phyloP scores from a whole-genome alignment of 2,797 vertebrate genomes.

The Protosalanx chinensis region DNA sequence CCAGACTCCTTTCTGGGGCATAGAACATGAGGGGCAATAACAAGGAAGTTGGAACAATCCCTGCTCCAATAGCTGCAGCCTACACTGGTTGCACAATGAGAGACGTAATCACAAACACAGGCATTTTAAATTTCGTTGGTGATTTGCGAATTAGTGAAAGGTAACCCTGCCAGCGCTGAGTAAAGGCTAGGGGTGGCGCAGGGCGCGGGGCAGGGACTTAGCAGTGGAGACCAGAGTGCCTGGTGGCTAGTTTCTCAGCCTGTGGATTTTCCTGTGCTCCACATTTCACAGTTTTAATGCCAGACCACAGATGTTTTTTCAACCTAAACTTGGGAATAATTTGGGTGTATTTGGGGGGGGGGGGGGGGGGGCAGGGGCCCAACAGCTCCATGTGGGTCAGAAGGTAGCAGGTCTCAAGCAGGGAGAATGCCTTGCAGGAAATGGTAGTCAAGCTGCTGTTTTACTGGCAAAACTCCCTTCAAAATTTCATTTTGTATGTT shows the following conservation, averaged over 20 bases:
- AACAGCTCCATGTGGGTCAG: conserved; percentile 14
- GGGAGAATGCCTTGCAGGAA: background rate
- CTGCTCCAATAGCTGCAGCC: conserved; percentile 39
- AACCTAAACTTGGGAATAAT: conserved; percentile 20
- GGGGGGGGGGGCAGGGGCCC: background rate
- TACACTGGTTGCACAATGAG: conserved; percentile 28
- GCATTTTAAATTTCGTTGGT: conserved; percentile 42
- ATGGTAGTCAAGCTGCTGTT: background rate
- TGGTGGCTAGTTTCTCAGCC: conserved; percentile 7
- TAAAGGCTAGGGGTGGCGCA: conserved; percentile 5
- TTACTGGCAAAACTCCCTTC: conserved; percentile 1
- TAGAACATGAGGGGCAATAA: conserved; percentile 33
- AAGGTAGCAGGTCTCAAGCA: conserved; percentile 16
- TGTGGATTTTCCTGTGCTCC: conserved; percentile 22
- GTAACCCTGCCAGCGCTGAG: conserved; percentile 12
- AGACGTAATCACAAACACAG: conserved; percentile 20
- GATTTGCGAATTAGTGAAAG: conserved; percentile 21
- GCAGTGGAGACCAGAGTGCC: background rate
- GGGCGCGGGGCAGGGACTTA: background rate
- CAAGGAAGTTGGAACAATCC: conserved; percentile 10
- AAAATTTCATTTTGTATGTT: background rate
- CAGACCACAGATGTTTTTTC: conserved; percentile 18
- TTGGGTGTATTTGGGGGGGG: no score
- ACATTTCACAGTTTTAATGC: conserved; percentile 30
- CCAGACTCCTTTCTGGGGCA: conserved; percentile 37